Evolutionary conservation across 2,113 vertebrate genomes (phyloP).

Genomic region (Tringa solitaria): DNA sequence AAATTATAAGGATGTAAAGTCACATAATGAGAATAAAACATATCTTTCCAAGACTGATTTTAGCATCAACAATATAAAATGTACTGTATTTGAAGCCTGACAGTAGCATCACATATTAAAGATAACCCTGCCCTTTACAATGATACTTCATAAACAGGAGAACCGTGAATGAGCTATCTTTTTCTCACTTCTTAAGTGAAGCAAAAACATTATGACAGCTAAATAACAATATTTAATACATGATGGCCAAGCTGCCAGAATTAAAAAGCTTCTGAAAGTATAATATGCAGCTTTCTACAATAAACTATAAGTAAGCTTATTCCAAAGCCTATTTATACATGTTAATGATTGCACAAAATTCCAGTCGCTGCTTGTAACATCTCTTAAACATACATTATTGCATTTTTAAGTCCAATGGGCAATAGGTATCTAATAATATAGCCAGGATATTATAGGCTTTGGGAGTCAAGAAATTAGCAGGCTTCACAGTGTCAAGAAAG

Average conservation of each 20-base stretch:
- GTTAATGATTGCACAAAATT: neutral
- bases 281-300: neutral
- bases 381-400: neutral
- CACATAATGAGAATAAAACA: neutral
- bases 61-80: neutral
- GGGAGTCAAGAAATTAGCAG: neutral
- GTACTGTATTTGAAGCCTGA: neutral
- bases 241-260: neutral
- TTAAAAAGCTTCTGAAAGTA: neutral
- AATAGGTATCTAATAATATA: neutral
- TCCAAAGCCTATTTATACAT: neutral
- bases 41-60: neutral
- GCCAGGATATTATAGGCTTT: neutral
- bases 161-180: neutral
- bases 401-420: neutral
- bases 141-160: neutral
- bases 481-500: neutral
- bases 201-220: conserved; percentile 28
- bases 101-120: neutral
- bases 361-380: neutral
- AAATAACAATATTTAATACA: conserved; percentile 16
- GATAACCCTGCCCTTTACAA: neutral
- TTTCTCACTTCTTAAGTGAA: conserved; percentile 22
- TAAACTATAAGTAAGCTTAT: neutral
- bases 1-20: neutral